These are phyloP conservation scores for Fulmarus glacialis DNA, from an alignment of 2,113 vertebrate genomes.

Conservation along the genomic window DNA sequence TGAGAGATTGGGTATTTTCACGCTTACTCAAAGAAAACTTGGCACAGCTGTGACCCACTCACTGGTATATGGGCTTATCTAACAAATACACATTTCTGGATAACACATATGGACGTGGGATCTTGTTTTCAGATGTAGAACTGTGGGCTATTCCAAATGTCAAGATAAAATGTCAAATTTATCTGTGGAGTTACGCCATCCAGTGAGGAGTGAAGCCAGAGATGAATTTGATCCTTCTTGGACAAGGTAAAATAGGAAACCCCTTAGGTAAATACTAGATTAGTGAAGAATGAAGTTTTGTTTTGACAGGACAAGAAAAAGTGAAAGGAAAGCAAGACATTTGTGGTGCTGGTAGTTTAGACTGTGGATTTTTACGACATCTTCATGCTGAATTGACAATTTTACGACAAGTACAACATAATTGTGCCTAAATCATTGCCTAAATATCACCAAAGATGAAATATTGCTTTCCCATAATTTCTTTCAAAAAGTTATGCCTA, in stretches of 20 bases:
- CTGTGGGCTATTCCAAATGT: background rate
- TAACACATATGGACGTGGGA: background rate
- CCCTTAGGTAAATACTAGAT: background rate
- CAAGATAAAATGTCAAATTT: background rate
- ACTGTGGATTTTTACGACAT: background rate
- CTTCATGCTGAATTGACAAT: background rate
- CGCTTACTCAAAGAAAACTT: background rate
- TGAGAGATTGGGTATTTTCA: background rate
- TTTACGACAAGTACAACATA: background rate
- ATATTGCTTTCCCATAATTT: background rate
- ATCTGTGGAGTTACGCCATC: background rate
- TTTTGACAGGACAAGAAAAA: background rate
- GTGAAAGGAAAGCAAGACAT: background rate
- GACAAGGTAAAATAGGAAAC: background rate
- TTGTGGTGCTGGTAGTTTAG: background rate
- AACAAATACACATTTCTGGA: background rate
- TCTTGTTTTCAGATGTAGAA: background rate
- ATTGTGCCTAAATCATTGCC: background rate
- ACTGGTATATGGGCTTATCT: background rate
- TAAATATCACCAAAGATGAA: background rate
- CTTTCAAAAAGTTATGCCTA: background rate
- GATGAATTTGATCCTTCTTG: background rate
- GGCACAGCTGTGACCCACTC: background rate
- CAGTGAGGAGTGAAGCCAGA: background rate
- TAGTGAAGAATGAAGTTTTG: background rate